A percentile compares a stretch with the other conserved stretches of the same genome.
These are phyloP conservation scores for Herminia tarsipennalis DNA, from an alignment of 2,888 invertebrate genomes.

Conservation along the genomic window DNA sequence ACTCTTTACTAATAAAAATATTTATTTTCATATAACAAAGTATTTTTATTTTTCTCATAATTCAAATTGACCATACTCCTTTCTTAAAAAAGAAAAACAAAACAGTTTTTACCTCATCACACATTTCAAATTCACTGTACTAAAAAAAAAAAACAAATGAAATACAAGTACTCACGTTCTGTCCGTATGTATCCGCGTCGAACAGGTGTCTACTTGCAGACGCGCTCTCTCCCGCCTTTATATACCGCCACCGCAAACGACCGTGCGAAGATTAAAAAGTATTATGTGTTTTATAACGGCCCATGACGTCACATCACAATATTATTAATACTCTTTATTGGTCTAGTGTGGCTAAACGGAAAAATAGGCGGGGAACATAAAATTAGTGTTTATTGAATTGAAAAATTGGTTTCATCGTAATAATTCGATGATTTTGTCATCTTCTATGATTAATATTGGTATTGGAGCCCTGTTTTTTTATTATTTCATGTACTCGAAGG, in stretches of 20 bases:
- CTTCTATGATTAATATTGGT: too few relatives aligned
- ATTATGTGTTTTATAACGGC: constrained; percentile 44
- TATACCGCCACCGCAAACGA: constrained; percentile 39
- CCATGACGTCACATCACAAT: constrained; percentile 19
- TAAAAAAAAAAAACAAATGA: constrained; percentile 1
- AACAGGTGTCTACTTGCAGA: constrained; percentile 48
- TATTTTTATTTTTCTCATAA: too few relatives aligned
- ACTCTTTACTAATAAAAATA: too few relatives aligned
- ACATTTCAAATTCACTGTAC: neutral
- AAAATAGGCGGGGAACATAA: constrained; percentile 6
- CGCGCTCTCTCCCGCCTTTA: constrained; percentile 27
- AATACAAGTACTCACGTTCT: constrained; percentile 31
- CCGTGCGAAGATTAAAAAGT: constrained; percentile 43
- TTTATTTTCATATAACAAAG: too few relatives aligned
- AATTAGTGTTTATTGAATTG: too few relatives aligned
- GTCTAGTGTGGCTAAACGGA: constrained; percentile 8
- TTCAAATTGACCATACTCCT: too few relatives aligned
- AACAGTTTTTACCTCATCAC: too few relatives aligned
- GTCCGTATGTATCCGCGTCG: constrained; percentile 28
- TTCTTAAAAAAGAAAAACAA: too few relatives aligned
- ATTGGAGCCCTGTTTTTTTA: too few relatives aligned
- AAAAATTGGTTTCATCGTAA: too few relatives aligned
- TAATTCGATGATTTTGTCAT: too few relatives aligned
- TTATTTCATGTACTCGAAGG: too few relatives aligned
- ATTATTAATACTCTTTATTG: constrained; percentile 15